Evolutionary conservation across 2,797 vertebrate species (phyloP).

Genomic region (Moxostoma hubbsi): DNA sequence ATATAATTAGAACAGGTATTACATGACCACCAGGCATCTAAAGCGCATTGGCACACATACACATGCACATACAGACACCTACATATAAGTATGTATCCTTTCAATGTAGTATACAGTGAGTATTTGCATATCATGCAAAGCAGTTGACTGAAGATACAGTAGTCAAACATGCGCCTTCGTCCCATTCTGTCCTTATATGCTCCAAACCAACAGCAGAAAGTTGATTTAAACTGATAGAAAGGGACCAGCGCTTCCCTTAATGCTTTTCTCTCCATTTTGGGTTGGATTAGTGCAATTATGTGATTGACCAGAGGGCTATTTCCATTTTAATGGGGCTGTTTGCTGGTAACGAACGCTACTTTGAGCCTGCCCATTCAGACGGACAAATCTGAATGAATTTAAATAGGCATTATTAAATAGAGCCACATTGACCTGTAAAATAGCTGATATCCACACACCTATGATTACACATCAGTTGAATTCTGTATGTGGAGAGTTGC

Average conservation of each 20-base stretch:
- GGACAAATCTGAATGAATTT: background rate
- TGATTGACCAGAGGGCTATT: background rate
- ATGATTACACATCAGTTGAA: no score
- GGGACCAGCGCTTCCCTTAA: background rate
- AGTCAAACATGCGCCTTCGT: constrained; percentile 52
- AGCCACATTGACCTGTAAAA: background rate
- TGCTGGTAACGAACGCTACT: constrained; percentile 1
- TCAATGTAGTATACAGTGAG: background rate
- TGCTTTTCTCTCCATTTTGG: constrained; percentile 11
- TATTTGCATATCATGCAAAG: constrained; percentile 31
- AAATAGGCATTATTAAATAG: background rate
- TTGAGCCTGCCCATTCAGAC: background rate
- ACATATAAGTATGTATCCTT: constrained; percentile 18
- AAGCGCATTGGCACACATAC: constrained; percentile 76
- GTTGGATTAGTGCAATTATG: constrained; percentile 7
- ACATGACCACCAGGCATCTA: constrained; percentile 77
- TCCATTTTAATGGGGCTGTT: background rate
- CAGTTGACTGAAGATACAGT: constrained; percentile 11
- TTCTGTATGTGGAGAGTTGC: no score
- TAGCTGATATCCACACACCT: background rate
- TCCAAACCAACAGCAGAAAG: constrained; percentile 15
- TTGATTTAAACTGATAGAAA: background rate
- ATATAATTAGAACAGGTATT: constrained; percentile 83
- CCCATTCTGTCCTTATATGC: constrained; percentile 55
- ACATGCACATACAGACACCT: constrained; percentile 57